These are phyloP conservation scores for Aplidium turbinatum DNA, from an alignment of 23 tunicate genomes.

Conservation along the genomic window DNA sequence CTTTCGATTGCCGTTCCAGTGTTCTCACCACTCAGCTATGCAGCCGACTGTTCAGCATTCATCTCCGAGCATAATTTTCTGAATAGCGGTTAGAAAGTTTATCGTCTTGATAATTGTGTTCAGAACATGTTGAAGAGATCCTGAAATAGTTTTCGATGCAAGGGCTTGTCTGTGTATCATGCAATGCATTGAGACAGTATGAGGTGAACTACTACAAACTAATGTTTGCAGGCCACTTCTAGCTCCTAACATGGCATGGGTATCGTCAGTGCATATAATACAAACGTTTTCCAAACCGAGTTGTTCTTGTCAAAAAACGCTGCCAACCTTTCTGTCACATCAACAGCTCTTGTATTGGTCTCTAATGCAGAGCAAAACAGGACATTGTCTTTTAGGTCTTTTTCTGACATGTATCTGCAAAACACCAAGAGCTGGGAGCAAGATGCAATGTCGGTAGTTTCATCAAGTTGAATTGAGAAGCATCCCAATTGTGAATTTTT, in stretches of 20 bases:
- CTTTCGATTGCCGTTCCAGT: no score
- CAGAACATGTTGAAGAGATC: no score
- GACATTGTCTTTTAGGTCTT: no score
- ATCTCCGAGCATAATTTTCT: no score
- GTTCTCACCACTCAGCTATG: no score
- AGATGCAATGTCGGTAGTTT: conserved; percentile 40
- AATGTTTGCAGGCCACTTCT: no score
- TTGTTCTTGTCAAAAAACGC: conserved; percentile 26
- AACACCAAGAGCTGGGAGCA: conserved; percentile 38
- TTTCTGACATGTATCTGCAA: conserved; percentile 19
- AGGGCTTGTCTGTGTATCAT: no score
- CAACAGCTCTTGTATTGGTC: conserved; percentile 33
- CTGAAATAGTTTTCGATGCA: no score
- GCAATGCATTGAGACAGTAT: conserved; percentile 40
- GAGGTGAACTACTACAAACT: conserved; percentile 29
- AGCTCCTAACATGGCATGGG: no score
- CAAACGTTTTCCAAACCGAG: conserved; percentile 23
- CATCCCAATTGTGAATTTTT: conserved; percentile 23
- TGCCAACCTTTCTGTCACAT: no score
- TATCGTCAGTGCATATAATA: no score
- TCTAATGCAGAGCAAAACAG: conserved; percentile 30
- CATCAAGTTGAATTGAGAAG: conserved; percentile 46
- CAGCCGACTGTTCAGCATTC: no score
- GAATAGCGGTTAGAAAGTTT: conserved; percentile 42
- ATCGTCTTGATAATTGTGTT: conserved; percentile 50